These are phyloP conservation scores for Lagenorhynchus albirostris DNA, from an alignment of 2,113 vertebrate genomes.

Conservation along the genomic window DNA sequence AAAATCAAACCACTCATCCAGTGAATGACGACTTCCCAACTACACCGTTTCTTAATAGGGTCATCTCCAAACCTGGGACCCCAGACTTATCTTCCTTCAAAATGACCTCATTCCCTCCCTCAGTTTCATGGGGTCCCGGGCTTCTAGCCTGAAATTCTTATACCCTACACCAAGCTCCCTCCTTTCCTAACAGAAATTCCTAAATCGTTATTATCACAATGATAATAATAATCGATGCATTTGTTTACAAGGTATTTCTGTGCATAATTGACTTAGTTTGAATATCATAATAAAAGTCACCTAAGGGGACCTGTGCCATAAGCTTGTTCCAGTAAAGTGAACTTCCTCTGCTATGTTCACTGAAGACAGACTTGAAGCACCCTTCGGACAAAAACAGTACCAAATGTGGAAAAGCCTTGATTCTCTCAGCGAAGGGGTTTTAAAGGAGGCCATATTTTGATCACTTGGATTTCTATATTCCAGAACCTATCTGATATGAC, in stretches of 20 bases:
- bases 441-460: background rate
- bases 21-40: background rate
- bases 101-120: background rate
- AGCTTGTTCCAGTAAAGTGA: background rate
- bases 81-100: background rate
- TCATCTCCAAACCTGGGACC: background rate
- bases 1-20: background rate
- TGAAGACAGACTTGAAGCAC: background rate
- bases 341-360: background rate
- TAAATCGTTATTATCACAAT: background rate
- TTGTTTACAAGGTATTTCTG: background rate
- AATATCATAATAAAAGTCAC: background rate
- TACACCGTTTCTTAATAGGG: background rate
- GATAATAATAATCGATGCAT: background rate
- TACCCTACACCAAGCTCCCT: background rate
- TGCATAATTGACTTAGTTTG: background rate
- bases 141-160: background rate
- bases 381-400: background rate
- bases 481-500: background rate
- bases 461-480: background rate
- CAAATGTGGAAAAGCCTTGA: background rate
- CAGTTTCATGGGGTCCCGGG: background rate
- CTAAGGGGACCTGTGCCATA: background rate
- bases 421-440: background rate
- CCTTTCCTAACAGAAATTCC: background rate